Evolutionary conservation across 2,797 vertebrate genomes (phyloP), one percentile per base, ranked within the genome.

Genomic region (Iguana delicatissima): DNA sequence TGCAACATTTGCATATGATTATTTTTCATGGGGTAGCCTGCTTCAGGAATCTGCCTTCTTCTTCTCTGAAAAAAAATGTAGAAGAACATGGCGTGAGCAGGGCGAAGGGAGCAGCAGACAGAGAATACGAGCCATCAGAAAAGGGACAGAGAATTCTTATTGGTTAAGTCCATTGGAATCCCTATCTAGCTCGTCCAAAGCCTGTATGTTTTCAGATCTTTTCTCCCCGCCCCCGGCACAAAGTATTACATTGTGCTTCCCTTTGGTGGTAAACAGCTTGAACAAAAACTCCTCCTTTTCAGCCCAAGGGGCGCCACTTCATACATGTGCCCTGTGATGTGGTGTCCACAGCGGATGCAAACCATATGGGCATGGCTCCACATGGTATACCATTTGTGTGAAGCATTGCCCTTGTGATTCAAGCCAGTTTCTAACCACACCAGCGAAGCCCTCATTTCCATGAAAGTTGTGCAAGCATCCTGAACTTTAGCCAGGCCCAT

Each of bases 1-100:
- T 82, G 69, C 72, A 83, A 90, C 72, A 76, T 87, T 76, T 90
- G 85, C 80, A 83, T 74, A 52, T 77, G 69, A 87, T 87, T 90
- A 77, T 52, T 83, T 55, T 87, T 83, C 80, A 83, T 67, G 42
- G 55, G 42, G 46, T 35, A 83, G 72, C 52, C 59, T 87, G 46
- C 80, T 90, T 87, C 80, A 87, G 32, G 72, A 83, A 90, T 77
- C 74, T 83, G 22, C 79, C 42, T 35, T 73, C 38, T n/a, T 73
- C 52, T 73, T 74, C 84, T 57, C 13, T 77, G 74, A 38, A 79
- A 26, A 76, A 73, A n/a, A 22, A 55, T 73, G 35, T 55, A 55
- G 24, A 13, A 69, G 9, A 73, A 52, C 67, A 72, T 69, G 46
- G 29, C 8, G 14, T 52, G 32, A 24, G n/a, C 18, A 50, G 72